Evolutionary conservation across 2,888 invertebrate species (phyloP), one percentile per base, ranked within the genome.

Genomic region (Drosophila borealis): DNA sequence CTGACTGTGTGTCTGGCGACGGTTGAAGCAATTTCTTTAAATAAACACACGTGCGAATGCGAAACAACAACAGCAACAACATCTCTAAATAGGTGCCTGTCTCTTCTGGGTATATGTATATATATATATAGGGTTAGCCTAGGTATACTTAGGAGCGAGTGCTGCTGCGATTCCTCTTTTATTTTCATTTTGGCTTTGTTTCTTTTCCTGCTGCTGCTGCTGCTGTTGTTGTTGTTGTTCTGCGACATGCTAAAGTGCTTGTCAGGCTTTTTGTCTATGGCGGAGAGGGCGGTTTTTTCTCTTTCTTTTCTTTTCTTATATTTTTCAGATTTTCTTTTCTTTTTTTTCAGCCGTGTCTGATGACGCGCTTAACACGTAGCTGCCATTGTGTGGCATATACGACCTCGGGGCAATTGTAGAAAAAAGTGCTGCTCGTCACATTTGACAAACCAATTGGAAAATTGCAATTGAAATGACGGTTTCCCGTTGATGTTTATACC

Each of bases 21-120:
- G 81, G 79, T 81, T 80, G 81, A 89, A 86, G 91, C 89, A 90
- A 90, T 90, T 89, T 89, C 88, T 89, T 88, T 91, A 84, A 81
- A 89, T 90, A 91, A 90, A 91, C 90, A 90, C 88, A 87, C 89
- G 80, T 81, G 85, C 80, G 74, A 86, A 80, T 67, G 74, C 77
- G 55, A 68, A 70, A 68, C 68, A 84, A 14, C 46, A 62, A 5
- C 54, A 34, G n/a, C 45, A 45, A 46, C 42, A 74, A 64, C 72
- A 54, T 62, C 77, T 74, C 82, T 80, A 88, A 83, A 86, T 83
- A 88, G 82, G 86, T 77, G 64, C 62, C 25, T 42, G 62, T 66
- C 78, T 29, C 29, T 29, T 29, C 8, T 70, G 63, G 69, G 21
- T 68, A 19, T 36, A 17, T 10, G 37, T 51, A 48, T 55, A n/a